Base-by-base conservation (phyloP, 2,113 vertebrate species). In the Scortum barcoo region DNA sequence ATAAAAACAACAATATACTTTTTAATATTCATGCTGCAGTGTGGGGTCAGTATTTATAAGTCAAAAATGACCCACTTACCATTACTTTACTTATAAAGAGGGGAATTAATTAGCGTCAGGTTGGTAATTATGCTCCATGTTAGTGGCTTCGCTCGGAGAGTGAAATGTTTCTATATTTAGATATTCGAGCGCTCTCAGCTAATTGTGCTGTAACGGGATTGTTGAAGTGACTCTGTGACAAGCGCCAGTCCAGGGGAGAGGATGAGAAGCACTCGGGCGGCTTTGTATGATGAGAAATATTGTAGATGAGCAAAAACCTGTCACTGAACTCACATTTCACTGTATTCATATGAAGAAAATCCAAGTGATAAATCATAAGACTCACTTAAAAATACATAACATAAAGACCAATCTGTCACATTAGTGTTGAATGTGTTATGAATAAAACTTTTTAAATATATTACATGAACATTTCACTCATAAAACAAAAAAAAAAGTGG, bases 51-150 rank as follows among this genome's bases (percentile, higher is more conserved):
- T 67, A 48, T 58, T 75, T 54, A 75, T 54, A 48, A 60, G 38
- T 44, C 46, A 60, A 51, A 73, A 69, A 58, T 61, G 24, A 76
- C 61, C 44, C 2, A 26, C 67, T 72, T 74, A 69, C 22, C 20
- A 77, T 61, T 22, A 69, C 22, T 74, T 72, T 72, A 44, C 42
- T 71, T 58, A 75, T 67, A 46, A 74, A 67, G 12, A 61, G 36
- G 16, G 1, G 57, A 69, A 81, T 72, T 54, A 87, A 83, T 74
- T 57, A 72, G 46, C 3, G 4, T 38, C 24, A 65, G 66, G 50
- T 24, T 48, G 65, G 81, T 83, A 74, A 89, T 86, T 63, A 69
- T 6, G 12, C 24, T 46, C 58, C 54, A 58, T 81, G 42, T 57
- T 50, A 68, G 17, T 0, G 63, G 67, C 68, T 69, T 74, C 33